Base-by-base conservation (phyloP, 1,140 invertebrate genomes). In the Euwallacea fornicatus region DNA sequence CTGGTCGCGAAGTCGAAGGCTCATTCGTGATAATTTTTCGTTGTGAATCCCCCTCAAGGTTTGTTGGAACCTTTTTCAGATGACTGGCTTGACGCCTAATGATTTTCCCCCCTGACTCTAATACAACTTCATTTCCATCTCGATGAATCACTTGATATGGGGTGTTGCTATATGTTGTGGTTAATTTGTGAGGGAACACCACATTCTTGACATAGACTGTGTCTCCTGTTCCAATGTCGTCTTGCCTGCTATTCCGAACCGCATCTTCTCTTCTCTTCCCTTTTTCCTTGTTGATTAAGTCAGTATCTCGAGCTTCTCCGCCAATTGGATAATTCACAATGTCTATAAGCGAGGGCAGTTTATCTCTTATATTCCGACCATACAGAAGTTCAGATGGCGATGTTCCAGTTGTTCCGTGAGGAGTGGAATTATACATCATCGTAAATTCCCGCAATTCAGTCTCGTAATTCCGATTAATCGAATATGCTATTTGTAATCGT, bases 311-410 rank as follows among this genome's bases (percentile, higher is more conserved):
- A 0, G 73, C 74, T 64, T 75, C 73, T 69, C 65, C 59, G 58
- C 75, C 74, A 15, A 7, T n/a, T 11, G 46, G 9, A 42, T 67
- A 54, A 7, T 13, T 10, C 44, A 54, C 42, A 46, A 72, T 15
- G 47, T 74, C 73, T 6, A 8, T 44, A 62, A 74, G 61, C 50
- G 68, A 70, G 53, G 77, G 75, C 67, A 81, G 73, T 74, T 77
- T 78, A 64, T 80, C 78, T 50, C 70, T 68, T 43, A 76, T 73
- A 41, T 75, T 71, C 65, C 78, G 55, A 44, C 21, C 21, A 46
- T 79, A 82, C 7, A 83, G 72, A 43, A 82, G 56, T 76, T 81
- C 78, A 2, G 79, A 70, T 6, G 81, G 42, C 9, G 81, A 75
- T 73, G 77, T 78, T 46, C 79, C 78, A 9, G 79, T 81, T 4